Conservation (phyloP, 2,888 invertebrate species). For the Drosophila flavopinicola region DNA sequence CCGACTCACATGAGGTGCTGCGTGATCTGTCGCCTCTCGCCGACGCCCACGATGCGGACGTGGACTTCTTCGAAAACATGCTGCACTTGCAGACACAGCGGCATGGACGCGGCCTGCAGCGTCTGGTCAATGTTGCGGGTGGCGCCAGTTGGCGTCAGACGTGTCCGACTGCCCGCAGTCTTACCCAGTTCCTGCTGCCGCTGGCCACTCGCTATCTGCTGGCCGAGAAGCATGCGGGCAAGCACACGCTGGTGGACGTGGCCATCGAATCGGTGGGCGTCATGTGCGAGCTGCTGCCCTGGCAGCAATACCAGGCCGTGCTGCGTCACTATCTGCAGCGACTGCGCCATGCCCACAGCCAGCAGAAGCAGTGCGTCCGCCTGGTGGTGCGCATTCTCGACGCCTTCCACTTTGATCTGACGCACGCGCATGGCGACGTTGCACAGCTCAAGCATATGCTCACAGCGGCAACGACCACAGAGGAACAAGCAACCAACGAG, state of each 20-base stretch:
- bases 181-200: constrained; percentile 94
- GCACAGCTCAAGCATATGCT: constrained; percentile 67
- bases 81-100: constrained; percentile 94
- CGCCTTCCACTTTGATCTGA: constrained; percentile 95
- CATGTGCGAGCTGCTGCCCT: constrained; percentile 91
- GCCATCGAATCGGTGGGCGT: constrained; percentile 92
- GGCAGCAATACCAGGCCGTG: constrained; percentile 94
- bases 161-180: constrained; percentile 88
- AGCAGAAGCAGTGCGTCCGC: constrained; percentile 93
- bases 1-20: constrained; percentile 89
- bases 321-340: constrained; percentile 92
- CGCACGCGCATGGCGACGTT: constrained; percentile 85
- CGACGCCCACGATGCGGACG: constrained; percentile 90
- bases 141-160: constrained; percentile 85
- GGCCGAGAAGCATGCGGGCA: constrained; percentile 90
- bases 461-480: constrained; percentile 67
- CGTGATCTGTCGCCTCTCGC: constrained; percentile 89
- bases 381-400: constrained; percentile 92
- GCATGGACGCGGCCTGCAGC: constrained; percentile 92
- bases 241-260: constrained; percentile 92
- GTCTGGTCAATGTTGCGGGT: constrained; percentile 89
- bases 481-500: constrained; percentile 23
- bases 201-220: constrained; percentile 92
- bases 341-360: constrained; percentile 89
- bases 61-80: constrained; percentile 97